Base-by-base conservation (phyloP, 2,888 invertebrate genomes). In the Eustalomyia histrio region DNA sequence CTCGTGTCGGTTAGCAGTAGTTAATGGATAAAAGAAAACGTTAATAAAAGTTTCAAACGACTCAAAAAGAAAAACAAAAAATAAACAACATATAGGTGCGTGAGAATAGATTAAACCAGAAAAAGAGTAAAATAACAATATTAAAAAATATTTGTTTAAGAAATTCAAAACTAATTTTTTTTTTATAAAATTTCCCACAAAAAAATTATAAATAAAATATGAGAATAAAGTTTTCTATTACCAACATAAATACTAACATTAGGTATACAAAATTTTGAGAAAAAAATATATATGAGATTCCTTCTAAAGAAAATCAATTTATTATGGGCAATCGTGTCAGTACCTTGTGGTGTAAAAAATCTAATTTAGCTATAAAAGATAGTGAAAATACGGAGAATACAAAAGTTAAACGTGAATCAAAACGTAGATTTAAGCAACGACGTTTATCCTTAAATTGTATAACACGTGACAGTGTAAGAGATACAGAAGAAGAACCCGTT, bases 241-340 rank as follows among this genome's bases (percentile, higher is more conserved):
- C 24, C 2, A 24, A 24, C 5, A 3, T 2, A 24, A 24, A 24
- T 6, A 29, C 29, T 29, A 29, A 6, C 7, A 6, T 29, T 29
- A 29, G 7, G 3, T 29, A 6, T 29, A 29, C 3, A 29, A 29
- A 29, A 29, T 29, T 29, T 29, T 29, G 29, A 29, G 7, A 29
- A 29, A 29, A 7, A 2, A 24, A 2, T n/a, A 21, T 21, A 21
- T 21, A 29, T 39, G 14, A 47, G 4, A n/a, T 55, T 29, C n/a
- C 6, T n/a, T 6, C 1, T n/a, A n/a, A n/a, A 18, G 7, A 29
- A 55, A 55, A 21, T 55, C 8, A 17, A 21, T 33, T 58, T 87
- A 89, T 87, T 86, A 90, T 90, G 90, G 90, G 90, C 86, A 90
- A 90, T 87, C 88, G 88, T 85, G 85, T 87, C 84, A 89, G 90